Conservation (phyloP, 2,113 vertebrate genomes). For the Quiscalus mexicanus region DNA sequence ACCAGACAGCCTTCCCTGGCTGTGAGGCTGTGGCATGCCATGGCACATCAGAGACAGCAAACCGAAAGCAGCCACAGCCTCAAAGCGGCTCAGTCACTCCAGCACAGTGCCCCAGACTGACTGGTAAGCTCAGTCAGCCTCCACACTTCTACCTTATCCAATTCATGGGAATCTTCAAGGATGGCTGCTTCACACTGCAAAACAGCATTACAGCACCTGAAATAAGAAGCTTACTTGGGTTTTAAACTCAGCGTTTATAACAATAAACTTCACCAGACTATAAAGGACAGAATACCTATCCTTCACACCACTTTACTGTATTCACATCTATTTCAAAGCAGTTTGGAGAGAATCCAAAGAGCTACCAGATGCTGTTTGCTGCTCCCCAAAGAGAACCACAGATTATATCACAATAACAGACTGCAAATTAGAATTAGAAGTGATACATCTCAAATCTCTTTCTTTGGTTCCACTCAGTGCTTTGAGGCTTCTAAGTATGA, state of each 20-base stretch:
- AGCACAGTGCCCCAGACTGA: not conserved
- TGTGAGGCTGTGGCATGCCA: not conserved
- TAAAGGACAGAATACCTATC: not conserved
- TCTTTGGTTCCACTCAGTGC: not conserved
- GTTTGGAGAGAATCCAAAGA: slow-evolving; percentile 55
- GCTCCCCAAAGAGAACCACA: slow-evolving; percentile 17
- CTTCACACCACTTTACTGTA: not conserved
- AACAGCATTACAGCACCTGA: not conserved
- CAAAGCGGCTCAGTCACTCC: accelerated
- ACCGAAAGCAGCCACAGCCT: not conserved
- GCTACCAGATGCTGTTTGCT: slow-evolving; percentile 49
- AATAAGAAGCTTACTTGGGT: not conserved
- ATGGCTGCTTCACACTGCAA: not conserved
- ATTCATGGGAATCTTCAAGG: not conserved
- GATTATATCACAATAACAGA: slow-evolving; percentile 51
- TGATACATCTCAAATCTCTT: not conserved
- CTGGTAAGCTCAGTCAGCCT: not conserved
- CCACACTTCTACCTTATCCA: not conserved
- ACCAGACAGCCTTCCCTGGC: not conserved
- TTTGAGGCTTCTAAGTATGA: not conserved
- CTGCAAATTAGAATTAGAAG: slow-evolving; percentile 20
- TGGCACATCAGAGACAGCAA: accelerated
- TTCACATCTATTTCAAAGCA: slow-evolving; percentile 19
- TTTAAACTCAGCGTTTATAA: not conserved
- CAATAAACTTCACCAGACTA: not conserved